phyloP scores from a whole-genome alignment of 2,113 vertebrate species.

The Syngnathus typhle region DNA sequence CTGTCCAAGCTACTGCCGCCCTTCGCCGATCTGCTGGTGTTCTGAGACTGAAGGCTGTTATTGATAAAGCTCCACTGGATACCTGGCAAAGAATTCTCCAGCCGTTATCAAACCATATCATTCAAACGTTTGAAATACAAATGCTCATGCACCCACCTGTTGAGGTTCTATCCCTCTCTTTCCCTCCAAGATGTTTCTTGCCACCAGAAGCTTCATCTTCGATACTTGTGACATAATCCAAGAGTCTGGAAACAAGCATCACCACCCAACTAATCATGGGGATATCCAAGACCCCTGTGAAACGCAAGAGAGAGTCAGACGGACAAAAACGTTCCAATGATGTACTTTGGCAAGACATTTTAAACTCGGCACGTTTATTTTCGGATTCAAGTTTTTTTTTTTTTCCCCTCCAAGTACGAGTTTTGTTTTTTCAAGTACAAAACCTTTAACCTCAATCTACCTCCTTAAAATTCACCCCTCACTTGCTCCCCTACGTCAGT shows the following conservation, averaged over 20 bases:
- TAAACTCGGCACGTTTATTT: too few species aligned
- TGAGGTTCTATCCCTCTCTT: conserved; percentile 85
- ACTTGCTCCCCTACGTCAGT: background rate
- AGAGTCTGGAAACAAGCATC: conserved; percentile 92
- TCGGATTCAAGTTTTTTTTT: too few species aligned
- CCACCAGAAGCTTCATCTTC: conserved; percentile 90
- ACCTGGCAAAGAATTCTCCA: conserved; percentile 51
- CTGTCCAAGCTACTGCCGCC: conserved; percentile 93
- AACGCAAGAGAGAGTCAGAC: background rate
- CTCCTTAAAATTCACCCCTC: too few species aligned
- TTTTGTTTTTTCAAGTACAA: too few species aligned
- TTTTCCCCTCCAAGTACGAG: too few species aligned
- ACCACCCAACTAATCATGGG: conserved; percentile 99
- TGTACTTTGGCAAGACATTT: background rate
- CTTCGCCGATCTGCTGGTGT: conserved; percentile 83
- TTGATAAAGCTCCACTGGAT: conserved; percentile 99
- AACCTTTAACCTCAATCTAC: too few species aligned
- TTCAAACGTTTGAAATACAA: background rate
- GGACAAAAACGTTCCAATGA: background rate
- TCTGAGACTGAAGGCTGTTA: conserved; percentile 94
- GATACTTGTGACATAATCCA: conserved; percentile 94
- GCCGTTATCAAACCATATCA: background rate
- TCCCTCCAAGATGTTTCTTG: conserved; percentile 90
- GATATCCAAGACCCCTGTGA: conserved; percentile 88
- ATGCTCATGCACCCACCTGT: conserved; percentile 72